Evolutionary conservation across 2,888 invertebrate species (phyloP).

Genomic region (Rutpela maculata): DNA sequence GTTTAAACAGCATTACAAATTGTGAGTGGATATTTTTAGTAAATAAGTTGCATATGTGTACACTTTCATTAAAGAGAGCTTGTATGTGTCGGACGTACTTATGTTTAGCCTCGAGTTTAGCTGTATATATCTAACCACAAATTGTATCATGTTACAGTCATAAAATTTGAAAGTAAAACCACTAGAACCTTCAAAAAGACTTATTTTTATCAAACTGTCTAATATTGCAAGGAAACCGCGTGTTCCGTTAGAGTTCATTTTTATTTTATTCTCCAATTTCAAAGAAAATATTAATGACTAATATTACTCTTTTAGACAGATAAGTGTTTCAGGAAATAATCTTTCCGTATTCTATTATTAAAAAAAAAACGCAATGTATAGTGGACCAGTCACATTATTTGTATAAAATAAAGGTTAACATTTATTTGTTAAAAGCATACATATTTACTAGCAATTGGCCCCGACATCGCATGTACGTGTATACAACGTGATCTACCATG

Average conservation of each 20-base stretch:
- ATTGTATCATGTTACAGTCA: background rate
- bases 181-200: background rate
- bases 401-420: too few relatives aligned
- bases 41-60: constrained; percentile 3
- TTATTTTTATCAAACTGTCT: background rate
- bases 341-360: background rate
- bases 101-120: background rate
- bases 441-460: too few relatives aligned
- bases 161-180: background rate
- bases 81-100: background rate
- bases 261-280: background rate
- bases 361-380: too few relatives aligned
- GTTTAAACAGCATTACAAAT: background rate
- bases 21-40: constrained; percentile 3
- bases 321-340: background rate
- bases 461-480: too few relatives aligned
- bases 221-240: constrained; percentile 9
- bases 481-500: too few relatives aligned
- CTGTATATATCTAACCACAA: background rate
- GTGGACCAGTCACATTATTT: too few relatives aligned
- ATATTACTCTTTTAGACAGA: background rate
- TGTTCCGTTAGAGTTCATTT: background rate
- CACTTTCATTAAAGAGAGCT: background rate
- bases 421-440: too few relatives aligned
- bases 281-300: background rate